Evolutionary conservation across 2,113 vertebrate genomes (phyloP).

Genomic region (Calyptomena viridis): DNA sequence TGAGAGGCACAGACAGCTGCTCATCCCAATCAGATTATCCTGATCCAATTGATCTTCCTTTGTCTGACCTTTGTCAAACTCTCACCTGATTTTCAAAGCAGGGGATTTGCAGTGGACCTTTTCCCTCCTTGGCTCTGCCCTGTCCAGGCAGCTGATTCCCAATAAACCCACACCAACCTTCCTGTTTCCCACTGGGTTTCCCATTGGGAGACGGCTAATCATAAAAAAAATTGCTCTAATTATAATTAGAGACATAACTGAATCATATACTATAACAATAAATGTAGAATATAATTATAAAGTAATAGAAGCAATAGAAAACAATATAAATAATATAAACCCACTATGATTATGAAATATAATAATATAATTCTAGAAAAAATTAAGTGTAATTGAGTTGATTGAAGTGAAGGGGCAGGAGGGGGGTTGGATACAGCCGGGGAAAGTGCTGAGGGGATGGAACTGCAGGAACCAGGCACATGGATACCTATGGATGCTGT

Average conservation of each 20-base stretch:
- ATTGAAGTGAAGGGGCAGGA: background rate
- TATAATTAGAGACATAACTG: background rate
- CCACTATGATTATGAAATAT: background rate
- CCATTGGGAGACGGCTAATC: rapidly evolving
- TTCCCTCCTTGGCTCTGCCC: background rate
- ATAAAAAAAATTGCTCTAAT: background rate
- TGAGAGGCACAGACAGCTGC: background rate
- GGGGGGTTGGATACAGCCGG: background rate
- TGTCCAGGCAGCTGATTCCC: rapidly evolving
- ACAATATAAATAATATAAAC: background rate
- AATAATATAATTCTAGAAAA: background rate
- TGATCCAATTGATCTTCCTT: background rate
- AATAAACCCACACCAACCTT: background rate
- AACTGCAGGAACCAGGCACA: rapidly evolving
- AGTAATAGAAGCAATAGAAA: background rate
- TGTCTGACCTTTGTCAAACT: background rate
- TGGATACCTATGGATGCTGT: background rate
- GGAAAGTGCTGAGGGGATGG: background rate
- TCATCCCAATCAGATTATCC: background rate
- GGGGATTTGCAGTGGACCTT: rapidly evolving
- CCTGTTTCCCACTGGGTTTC: background rate
- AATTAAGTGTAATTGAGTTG: background rate
- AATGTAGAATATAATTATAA: background rate
- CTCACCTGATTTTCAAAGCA: background rate
- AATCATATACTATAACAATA: background rate